These are phyloP conservation scores for Silurus aristotelis DNA, from an alignment of 2,797 vertebrate genomes.

Conservation along the genomic window DNA sequence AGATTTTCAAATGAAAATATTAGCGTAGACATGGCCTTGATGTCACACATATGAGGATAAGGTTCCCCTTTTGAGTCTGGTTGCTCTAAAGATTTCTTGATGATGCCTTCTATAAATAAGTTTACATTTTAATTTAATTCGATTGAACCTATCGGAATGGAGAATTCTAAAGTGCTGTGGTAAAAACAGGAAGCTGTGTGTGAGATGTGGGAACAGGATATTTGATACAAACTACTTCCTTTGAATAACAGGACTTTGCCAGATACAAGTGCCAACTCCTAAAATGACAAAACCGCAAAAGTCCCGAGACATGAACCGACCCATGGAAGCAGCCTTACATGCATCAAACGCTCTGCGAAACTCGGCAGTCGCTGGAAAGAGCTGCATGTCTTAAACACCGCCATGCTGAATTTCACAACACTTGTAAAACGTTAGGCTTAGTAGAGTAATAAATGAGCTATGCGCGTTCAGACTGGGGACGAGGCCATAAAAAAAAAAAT, in stretches of 20 bases:
- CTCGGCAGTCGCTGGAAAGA: neutral
- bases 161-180: neutral
- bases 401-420: slow-evolving; percentile 1
- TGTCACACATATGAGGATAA: too few species aligned
- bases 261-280: neutral
- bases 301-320: neutral
- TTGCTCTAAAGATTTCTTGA: too few species aligned
- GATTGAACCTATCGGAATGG: neutral
- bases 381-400: neutral
- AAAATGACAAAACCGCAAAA: neutral
- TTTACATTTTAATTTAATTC: too few species aligned
- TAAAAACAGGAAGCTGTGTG: neutral
- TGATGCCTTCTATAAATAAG: too few species aligned
- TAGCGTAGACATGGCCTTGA: too few species aligned
- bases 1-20: too few species aligned
- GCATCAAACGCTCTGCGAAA: neutral
- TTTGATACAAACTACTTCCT: neutral
- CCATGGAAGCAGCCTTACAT: neutral
- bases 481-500: neutral
- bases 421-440: neutral
- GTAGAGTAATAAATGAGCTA: slow-evolving; percentile 12
- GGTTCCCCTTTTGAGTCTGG: too few species aligned
- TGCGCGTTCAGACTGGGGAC: slow-evolving; percentile 4
- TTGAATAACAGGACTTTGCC: neutral
- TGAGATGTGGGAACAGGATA: neutral